Evolutionary conservation across 2,888 invertebrate species (phyloP).

Genomic region (Macrosiphum euphorbiae): DNA sequence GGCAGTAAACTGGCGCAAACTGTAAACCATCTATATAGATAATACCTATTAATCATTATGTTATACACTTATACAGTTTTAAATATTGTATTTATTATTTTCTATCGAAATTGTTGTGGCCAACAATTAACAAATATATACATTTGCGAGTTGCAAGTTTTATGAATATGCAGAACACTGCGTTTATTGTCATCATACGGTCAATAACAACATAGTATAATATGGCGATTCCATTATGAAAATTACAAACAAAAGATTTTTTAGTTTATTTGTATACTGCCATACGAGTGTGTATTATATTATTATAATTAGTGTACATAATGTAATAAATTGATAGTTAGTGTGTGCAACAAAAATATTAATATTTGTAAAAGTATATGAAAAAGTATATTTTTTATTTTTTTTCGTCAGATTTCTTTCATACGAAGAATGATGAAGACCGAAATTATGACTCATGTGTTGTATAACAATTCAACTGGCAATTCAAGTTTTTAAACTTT

Average conservation of each 20-base stretch:
- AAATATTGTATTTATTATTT: not conserved
- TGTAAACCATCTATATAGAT: not conserved
- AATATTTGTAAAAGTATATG: no score
- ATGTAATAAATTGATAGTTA: not conserved
- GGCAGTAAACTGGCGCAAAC: not conserved
- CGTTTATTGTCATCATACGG: not conserved
- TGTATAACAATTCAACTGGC: not conserved
- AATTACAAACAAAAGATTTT: not conserved
- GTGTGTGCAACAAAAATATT: not conserved
- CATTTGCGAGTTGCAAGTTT: not conserved
- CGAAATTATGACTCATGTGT: not conserved
- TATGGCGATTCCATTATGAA: not conserved
- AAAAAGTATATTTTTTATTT: not conserved
- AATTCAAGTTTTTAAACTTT: not conserved
- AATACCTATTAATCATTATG: not conserved
- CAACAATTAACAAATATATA: not conserved
- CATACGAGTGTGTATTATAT: not conserved
- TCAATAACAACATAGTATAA: not conserved
- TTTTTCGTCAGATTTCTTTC: not conserved
- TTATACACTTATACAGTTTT: not conserved
- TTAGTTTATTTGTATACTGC: not conserved
- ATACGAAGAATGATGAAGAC: not conserved
- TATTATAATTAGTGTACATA: not conserved
- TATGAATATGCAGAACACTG: not conserved
- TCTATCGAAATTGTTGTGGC: not conserved